These are phyloP conservation scores for Platichthys flesus DNA, from an alignment of 2,113 vertebrate genomes.

Conservation along the genomic window DNA sequence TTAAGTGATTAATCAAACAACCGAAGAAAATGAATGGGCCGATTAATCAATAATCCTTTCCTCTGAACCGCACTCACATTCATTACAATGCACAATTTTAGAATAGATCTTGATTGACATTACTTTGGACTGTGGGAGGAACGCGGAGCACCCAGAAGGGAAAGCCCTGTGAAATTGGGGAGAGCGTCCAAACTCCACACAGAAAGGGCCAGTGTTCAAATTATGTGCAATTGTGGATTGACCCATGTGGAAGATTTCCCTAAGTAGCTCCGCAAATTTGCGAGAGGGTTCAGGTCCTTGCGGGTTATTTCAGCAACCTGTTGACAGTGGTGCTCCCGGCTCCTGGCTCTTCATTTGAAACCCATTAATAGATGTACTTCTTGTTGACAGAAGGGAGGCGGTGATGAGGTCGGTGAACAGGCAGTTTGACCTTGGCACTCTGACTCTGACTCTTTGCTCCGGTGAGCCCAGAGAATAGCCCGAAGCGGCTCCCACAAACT, in stretches of 20 bases:
- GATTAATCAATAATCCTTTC: slow-evolving; percentile 27
- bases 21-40: too few relatives aligned
- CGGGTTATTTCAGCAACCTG: slow-evolving; percentile 1
- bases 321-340: background rate
- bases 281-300: background rate
- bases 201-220: slow-evolving; percentile 22
- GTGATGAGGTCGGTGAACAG: slow-evolving; percentile 41
- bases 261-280: slow-evolving; percentile 19
- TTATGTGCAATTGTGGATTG: slow-evolving; percentile 43
- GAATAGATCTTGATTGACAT: slow-evolving; percentile 44
- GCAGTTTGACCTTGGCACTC: slow-evolving; percentile 65
- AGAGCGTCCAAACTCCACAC: slow-evolving; percentile 46
- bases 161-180: slow-evolving; percentile 34
- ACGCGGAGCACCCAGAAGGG: slow-evolving; percentile 31
- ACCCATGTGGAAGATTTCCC: slow-evolving; percentile 22
- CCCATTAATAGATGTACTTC: slow-evolving; percentile 18
- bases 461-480: slow-evolving; percentile 68
- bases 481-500: slow-evolving; percentile 56
- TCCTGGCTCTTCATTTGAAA: slow-evolving; percentile 20
- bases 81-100: slow-evolving; percentile 10
- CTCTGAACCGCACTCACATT: slow-evolving; percentile 18
- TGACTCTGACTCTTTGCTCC: slow-evolving; percentile 57
- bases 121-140: slow-evolving; percentile 31
- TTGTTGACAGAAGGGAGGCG: slow-evolving; percentile 53
- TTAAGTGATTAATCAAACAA: background rate